Evolutionary conservation across 2,797 vertebrate species (phyloP).

Genomic region (Brotula barbata): DNA sequence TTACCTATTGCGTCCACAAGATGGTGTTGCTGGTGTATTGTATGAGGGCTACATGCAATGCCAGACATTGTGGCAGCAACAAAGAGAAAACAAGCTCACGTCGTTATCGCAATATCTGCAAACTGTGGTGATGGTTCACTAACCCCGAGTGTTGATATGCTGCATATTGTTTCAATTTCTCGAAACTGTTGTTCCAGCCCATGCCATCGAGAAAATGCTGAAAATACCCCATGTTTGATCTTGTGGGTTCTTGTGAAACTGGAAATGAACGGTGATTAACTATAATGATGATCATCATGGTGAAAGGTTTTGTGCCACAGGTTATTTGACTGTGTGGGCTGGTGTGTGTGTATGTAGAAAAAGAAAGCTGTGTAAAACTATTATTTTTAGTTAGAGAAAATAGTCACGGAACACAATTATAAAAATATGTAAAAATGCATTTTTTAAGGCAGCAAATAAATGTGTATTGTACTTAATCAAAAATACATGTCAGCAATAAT

Average conservation of each 20-base stretch:
- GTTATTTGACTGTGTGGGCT: constrained; percentile 65
- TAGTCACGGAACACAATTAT: neutral
- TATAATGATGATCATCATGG: constrained; percentile 73
- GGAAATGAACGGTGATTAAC: constrained; percentile 77
- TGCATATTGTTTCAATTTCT: constrained; percentile 75
- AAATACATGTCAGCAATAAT: neutral
- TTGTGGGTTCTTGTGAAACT: constrained; percentile 75
- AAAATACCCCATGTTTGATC: constrained; percentile 76
- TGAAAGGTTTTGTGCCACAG: constrained; percentile 72
- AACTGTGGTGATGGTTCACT: constrained; percentile 75
- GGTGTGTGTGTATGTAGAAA: constrained; percentile 31
- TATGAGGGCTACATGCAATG: neutral
- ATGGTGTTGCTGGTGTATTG: constrained; percentile 68
- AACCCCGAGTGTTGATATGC: constrained; percentile 71
- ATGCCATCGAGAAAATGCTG: constrained; percentile 63
- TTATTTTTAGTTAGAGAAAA: constrained; percentile 8
- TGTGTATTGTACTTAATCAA: neutral
- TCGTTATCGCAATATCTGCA: constrained; percentile 68
- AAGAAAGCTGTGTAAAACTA: constrained; percentile 24
- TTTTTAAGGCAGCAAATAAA: constrained; percentile 14
- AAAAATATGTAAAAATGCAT: neutral
- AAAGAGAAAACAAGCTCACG: constrained; percentile 54
- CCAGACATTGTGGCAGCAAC: constrained; percentile 34
- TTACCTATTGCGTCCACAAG: constrained; percentile 69
- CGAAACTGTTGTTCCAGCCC: constrained; percentile 70